A percentile compares a stretch with the other conserved stretches of the same genome.
phyloP scores from a whole-genome alignment of 2,888 invertebrate species.

The Hypselothyrea guttata region DNA sequence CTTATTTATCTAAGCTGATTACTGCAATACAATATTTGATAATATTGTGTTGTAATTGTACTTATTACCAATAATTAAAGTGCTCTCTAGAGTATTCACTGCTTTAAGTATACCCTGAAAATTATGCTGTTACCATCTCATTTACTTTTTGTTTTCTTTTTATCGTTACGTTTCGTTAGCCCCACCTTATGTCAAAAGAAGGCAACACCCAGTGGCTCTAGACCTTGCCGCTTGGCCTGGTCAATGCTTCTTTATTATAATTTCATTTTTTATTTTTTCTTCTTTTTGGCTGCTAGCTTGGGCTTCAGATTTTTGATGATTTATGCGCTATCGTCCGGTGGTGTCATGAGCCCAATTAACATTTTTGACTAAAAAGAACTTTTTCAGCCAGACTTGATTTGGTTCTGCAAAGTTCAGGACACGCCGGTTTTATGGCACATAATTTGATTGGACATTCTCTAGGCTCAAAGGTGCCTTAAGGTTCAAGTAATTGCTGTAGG shows the following conservation, averaged over 20 bases:
- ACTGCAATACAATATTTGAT: too few relatives aligned
- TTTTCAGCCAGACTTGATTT: slow-evolving; percentile 46
- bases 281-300: slow-evolving; percentile 27
- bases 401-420: slow-evolving; percentile 25
- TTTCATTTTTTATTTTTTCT: slow-evolving; percentile 12
- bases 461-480: not conserved
- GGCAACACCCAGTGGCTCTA: slow-evolving; percentile 3
- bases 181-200: not conserved
- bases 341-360: slow-evolving; percentile 75
- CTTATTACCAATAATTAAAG: too few relatives aligned
- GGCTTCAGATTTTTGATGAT: slow-evolving; percentile 61
- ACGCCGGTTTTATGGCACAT: slow-evolving; percentile 8
- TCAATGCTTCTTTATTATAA: slow-evolving; percentile 24
- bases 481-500: too few relatives aligned
- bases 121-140: slow-evolving; percentile 20
- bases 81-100: slow-evolving; percentile 10
- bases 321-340: slow-evolving; percentile 66
- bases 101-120: slow-evolving; percentile 23
- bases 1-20: too few relatives aligned
- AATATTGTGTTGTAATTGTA: too few relatives aligned
- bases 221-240: slow-evolving; percentile 31
- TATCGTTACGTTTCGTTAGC: slow-evolving; percentile 72
- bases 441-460: slow-evolving; percentile 44
- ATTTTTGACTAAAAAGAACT: slow-evolving; percentile 55
- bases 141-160: slow-evolving; percentile 51